Evolutionary conservation across 1,140 invertebrate genomes (phyloP).

Genomic region (Solenopsis invicta): DNA sequence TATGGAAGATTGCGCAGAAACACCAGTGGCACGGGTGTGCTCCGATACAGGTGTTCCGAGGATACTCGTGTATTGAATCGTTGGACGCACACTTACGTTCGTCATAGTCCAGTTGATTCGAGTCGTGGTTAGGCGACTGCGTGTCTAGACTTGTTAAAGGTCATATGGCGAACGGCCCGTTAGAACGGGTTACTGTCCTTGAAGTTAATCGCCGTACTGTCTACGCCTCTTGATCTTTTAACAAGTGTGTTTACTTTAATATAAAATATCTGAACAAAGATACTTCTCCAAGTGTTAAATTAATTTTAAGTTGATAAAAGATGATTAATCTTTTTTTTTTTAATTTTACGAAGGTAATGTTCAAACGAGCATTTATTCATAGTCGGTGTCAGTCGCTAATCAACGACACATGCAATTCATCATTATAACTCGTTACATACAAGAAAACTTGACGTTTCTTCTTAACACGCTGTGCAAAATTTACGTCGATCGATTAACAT

Average conservation of each 20-base stretch:
- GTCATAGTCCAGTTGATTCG: conserved; percentile 33
- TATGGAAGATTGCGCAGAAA: neutral
- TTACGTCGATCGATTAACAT: conserved; percentile 11
- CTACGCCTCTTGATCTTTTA: neutral
- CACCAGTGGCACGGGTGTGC: neutral
- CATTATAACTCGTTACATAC: neutral
- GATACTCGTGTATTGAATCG: conserved; percentile 12
- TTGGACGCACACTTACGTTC: conserved; percentile 18
- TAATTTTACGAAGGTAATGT: neutral
- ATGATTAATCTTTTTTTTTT: neutral
- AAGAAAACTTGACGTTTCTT: neutral
- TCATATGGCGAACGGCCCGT: conserved; percentile 20
- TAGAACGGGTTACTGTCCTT: conserved; percentile 53
- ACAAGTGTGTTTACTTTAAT: neutral
- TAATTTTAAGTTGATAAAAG: neutral
- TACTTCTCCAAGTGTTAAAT: neutral
- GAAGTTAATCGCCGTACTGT: conserved; percentile 32
- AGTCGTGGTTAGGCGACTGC: conserved; percentile 31
- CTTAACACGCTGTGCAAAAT: neutral
- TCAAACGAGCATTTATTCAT: neutral
- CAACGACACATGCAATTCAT: conserved; percentile 13
- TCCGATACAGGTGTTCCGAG: neutral
- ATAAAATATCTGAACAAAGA: neutral
- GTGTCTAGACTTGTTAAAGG: conserved; percentile 55
- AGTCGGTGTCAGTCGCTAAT: neutral